These are phyloP conservation scores for Drosophila mimica DNA, from an alignment of 2,888 invertebrate genomes.

Conservation along the genomic window DNA sequence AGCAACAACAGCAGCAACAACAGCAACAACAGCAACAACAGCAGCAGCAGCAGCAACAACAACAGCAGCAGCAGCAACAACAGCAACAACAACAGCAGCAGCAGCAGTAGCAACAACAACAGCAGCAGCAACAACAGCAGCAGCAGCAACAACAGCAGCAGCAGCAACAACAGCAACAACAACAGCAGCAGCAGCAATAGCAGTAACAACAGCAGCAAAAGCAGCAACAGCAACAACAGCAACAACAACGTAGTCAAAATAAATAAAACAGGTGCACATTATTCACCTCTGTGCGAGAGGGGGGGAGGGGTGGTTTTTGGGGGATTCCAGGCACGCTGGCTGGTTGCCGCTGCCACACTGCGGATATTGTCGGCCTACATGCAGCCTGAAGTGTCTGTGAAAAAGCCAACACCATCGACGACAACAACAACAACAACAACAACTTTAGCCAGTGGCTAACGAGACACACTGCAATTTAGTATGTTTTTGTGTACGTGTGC, in stretches of 20 bases:
- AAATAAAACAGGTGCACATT: constrained; percentile 77
- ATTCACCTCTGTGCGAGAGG: constrained; percentile 41
- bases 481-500: constrained; percentile 1
- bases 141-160: constrained; percentile 41
- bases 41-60: constrained; percentile 41
- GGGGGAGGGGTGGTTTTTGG: neutral
- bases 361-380: constrained; percentile 62
- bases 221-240: constrained; percentile 30
- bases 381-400: constrained; percentile 52
- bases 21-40: constrained; percentile 25
- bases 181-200: neutral
- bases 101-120: constrained; percentile 31
- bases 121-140: constrained; percentile 14
- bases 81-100: constrained; percentile 23
- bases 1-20: constrained; percentile 32
- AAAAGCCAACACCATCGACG: constrained; percentile 38
- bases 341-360: constrained; percentile 49
- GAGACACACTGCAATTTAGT: constrained; percentile 58
- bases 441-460: constrained; percentile 58
- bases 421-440: constrained; percentile 33
- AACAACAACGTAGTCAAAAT: constrained; percentile 59
- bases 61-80: constrained; percentile 22
- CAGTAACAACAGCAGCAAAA: constrained; percentile 26
- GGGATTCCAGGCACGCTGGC: constrained; percentile 5
- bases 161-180: constrained; percentile 27